Conservation (phyloP, 2,888 invertebrate species). For the Caenorhabditis afra region DNA sequence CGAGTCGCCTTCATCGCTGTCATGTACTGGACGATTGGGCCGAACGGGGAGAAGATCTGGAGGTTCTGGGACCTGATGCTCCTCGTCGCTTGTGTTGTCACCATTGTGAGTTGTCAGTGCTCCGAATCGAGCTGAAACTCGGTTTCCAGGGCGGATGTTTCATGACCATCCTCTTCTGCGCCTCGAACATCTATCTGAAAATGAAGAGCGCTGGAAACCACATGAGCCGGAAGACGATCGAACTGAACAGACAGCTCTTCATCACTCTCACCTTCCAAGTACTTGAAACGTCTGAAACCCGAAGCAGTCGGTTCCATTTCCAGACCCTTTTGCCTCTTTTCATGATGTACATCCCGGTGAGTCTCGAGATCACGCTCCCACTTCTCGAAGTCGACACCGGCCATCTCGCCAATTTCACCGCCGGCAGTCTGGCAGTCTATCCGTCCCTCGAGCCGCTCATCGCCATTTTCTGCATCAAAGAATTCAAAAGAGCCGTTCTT, state of each 20-base stretch:
- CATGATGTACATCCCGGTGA: constrained; percentile 46
- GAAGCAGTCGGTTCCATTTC: constrained; percentile 9
- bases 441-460: constrained; percentile 45
- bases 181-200: constrained; percentile 32
- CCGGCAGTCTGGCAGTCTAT: constrained; percentile 24
- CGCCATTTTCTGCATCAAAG: constrained; percentile 41
- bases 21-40: constrained; percentile 41
- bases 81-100: constrained; percentile 28
- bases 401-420: constrained; percentile 36
- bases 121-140: background rate
- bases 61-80: constrained; percentile 40
- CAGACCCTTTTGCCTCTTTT: constrained; percentile 41
- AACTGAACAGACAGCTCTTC: constrained; percentile 34
- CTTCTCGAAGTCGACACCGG: constrained; percentile 32
- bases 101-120: constrained; percentile 17
- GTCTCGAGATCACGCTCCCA: constrained; percentile 29
- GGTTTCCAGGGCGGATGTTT: constrained; percentile 39
- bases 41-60: constrained; percentile 36
- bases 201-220: constrained; percentile 25
- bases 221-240: constrained; percentile 35
- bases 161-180: constrained; percentile 30
- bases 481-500: constrained; percentile 32
- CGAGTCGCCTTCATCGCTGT: constrained; percentile 33
- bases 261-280: constrained; percentile 38
- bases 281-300: too few relatives aligned